These are phyloP conservation scores for Kryphioiulus occultus DNA, from an alignment of 2,888 invertebrate species.

Conservation along the genomic window DNA sequence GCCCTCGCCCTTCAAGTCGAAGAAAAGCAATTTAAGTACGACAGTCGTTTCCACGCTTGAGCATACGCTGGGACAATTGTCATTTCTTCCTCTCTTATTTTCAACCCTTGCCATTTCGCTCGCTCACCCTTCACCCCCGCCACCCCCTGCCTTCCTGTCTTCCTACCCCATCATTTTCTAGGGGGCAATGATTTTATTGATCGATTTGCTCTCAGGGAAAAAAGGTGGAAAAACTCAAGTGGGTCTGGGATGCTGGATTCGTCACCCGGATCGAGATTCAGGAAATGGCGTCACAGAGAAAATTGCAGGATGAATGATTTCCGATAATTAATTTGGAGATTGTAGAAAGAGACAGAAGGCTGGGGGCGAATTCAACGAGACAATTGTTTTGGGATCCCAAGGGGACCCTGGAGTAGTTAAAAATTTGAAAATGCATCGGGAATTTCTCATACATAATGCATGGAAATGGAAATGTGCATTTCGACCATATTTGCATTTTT, in stretches of 20 bases:
- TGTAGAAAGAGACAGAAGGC: not conserved
- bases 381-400: not conserved
- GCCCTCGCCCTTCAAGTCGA: not conserved
- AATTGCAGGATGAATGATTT: conserved; percentile 23
- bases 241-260: not conserved
- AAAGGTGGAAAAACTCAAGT: conserved; percentile 21
- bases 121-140: not conserved
- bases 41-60: not conserved
- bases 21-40: not conserved
- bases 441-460: too few species aligned
- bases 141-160: not conserved
- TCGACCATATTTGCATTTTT: too few species aligned
- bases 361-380: not conserved
- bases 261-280: conserved; percentile 8
- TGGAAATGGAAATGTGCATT: too few species aligned
- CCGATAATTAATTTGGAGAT: conserved; percentile 23
- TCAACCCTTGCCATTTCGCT: not conserved
- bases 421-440: too few species aligned
- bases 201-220: not conserved
- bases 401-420: too few species aligned
- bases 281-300: conserved; percentile 12
- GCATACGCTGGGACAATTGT: not conserved
- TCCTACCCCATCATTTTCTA: not conserved
- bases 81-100: not conserved
- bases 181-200: not conserved